Percentiles rank a stretch among this genome's conserved stretches.
These are phyloP conservation scores for Hypothenemus hampei DNA, from an alignment of 1,140 invertebrate species.

Conservation along the genomic window DNA sequence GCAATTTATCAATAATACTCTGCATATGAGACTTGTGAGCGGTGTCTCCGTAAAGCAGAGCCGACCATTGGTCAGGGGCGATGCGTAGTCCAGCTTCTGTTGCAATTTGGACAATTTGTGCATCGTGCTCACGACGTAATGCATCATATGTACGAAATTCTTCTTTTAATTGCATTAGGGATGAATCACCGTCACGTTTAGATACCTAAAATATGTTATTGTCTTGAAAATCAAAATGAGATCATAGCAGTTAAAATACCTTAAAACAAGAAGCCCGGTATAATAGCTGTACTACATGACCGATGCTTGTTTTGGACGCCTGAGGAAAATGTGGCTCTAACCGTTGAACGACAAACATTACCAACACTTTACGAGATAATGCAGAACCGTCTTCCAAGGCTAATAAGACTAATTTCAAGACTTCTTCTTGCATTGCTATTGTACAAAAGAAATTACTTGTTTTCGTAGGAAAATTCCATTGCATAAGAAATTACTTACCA, in stretches of 20 bases:
- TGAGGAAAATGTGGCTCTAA: conserved; percentile 94
- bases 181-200: conserved; percentile 95
- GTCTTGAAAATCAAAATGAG: neutral
- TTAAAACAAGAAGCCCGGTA: conserved; percentile 98
- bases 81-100: conserved; percentile 95
- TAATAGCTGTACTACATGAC: conserved; percentile 96
- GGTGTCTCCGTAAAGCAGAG: conserved; percentile 91
- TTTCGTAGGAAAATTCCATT: no score
- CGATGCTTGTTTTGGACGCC: conserved; percentile 97
- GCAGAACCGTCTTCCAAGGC: conserved; percentile 95
- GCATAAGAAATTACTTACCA: no score
- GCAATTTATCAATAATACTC: conserved; percentile 92
- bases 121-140: conserved; percentile 90
- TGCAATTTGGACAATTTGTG: conserved; percentile 97
- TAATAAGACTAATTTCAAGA: conserved; percentile 87
- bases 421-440: conserved; percentile 95
- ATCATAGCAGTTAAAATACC: conserved; percentile 50
- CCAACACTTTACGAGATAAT: conserved; percentile 94
- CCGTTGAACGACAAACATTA: conserved; percentile 97
- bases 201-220: conserved; percentile 63
- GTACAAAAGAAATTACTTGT: neutral
- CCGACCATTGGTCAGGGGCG: conserved; percentile 97
- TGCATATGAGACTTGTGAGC: conserved; percentile 98
- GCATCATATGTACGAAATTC: conserved; percentile 95
- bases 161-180: conserved; percentile 97